Evolutionary conservation across 2,888 invertebrate genomes (phyloP), one percentile per base, ranked within the genome.

Genomic region (Lagria hirta): DNA sequence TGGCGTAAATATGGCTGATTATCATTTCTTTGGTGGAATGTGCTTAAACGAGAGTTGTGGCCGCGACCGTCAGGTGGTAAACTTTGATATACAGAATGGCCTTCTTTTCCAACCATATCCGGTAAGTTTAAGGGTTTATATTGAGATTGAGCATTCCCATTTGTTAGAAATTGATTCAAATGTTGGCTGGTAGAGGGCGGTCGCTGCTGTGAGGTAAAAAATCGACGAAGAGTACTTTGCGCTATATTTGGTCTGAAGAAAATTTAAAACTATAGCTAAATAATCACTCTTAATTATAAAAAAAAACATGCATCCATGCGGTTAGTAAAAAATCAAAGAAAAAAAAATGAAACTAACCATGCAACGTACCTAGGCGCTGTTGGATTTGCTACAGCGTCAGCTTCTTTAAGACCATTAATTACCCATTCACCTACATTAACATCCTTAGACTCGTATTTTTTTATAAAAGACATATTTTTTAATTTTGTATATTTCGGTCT

Each of bases 401-500:
- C 73, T 59, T 75, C 72, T 61, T 75, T 74, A 65, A 81, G 77
- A 43, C 81, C 76, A 57, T 75, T 73, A 55, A 80, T 81, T 74
- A 88, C 94, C 96, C 96, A 97, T 40, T 83, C 79, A 28, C 86
- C 87, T 20, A 93, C 89, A 47, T 84, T 81, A 17, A 84, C 81
- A 52, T 50, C 49, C 20, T 78, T 78, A 55, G 77, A 79, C 56
- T 88, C 86, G 46, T 90, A 89, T 57, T 82, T 82, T 71, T 83
- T 85, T 36, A 96, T 88, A 73, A 96, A 95, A 11, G 86, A 80
- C 66, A 93, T 91, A 55, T 89, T 87, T 68, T 96, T 78, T 7
- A 97, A 80, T 69, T 89, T 87, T 53, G 82, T 87, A 77, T 97
- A 97, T 73, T 97, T 97, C 49, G 97, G 97, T 61, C 97, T 82